Base-by-base conservation (phyloP, 2,797 vertebrate genomes). In the Pseudochirops corinnae region DNA sequence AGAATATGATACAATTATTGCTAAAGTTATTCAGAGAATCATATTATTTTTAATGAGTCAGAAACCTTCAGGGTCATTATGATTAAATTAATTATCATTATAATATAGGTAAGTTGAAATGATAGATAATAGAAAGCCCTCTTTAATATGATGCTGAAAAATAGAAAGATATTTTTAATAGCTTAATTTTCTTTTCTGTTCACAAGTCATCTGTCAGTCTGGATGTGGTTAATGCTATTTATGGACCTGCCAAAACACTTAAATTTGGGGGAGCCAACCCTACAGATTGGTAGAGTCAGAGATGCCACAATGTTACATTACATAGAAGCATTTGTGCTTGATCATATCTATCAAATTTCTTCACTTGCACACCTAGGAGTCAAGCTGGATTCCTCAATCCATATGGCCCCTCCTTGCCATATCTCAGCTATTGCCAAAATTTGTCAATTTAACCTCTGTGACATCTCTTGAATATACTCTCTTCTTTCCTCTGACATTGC, bases 71-170 rank as follows among this genome's bases (percentile, higher is more conserved):
- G 93, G 58, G 52, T 96, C 4, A 95, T 97, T 57, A 67, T 11
- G 21, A 82, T 82, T 46, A 82, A 46, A 82, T 82, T 26, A 39
- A 93, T 92, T 82, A 91, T 90, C 55, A 95, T 92, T n/a, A 93
- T 93, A 93, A 58, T 96, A 95, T 67, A 94, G 92, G 95, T 94
- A 90, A 93, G 39, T 31, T 50, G 33, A 97, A 95, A 92, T 96
- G 94, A n/a, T 96, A 82, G 4, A 55, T 95, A 93, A 67, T 93
- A 94, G 90, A 82, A 82, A 52, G 1, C 90, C 55, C 46, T 95
- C 39, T 93, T 95, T 82, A 74, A 46, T 95, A 10, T 58, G 57
- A 58, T 18, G 50, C 11, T 53, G 18, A 2, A 82, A 91, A 24
- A 94, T 92, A 96, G n/a, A 90, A 55, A 94, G 91, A 5, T 50